Percentiles rank a stretch among this genome's conserved stretches.
These are phyloP conservation scores for Stylophora pistillata DNA, from an alignment of 64 coral and sea anemone species.

Conservation along the genomic window DNA sequence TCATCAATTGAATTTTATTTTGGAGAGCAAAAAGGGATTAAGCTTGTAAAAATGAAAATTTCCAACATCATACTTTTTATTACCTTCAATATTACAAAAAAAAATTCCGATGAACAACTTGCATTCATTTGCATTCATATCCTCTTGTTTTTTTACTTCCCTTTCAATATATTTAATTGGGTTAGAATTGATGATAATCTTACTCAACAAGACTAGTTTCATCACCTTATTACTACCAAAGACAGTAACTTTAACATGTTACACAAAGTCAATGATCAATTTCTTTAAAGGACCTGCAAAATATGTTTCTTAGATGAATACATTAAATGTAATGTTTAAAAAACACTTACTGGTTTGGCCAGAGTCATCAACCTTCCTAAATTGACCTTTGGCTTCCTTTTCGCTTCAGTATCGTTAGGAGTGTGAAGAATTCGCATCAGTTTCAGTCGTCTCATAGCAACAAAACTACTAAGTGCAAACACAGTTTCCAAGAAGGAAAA, in stretches of 20 bases:
- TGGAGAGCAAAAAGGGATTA: background rate
- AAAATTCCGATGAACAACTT: no score
- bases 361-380: slow-evolving; percentile 69
- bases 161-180: no score
- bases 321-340: background rate
- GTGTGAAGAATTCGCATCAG: slow-evolving; percentile 56
- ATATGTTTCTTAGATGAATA: background rate
- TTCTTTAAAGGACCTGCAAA: background rate
- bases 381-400: slow-evolving; percentile 62
- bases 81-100: no score
- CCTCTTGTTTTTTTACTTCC: no score
- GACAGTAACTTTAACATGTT: no score
- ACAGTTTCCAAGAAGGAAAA: slow-evolving; percentile 78
- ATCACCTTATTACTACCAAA: no score
- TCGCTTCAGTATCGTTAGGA: slow-evolving; percentile 33
- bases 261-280: no score
- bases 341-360: slow-evolving; percentile 83
- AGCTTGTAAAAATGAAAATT: background rate
- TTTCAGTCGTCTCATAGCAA: slow-evolving; percentile 69
- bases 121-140: no score
- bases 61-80: background rate
- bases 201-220: no score
- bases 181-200: no score
- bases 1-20: background rate
- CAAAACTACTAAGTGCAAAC: slow-evolving; percentile 66